These are phyloP conservation scores for Oncorhynchus tshawytscha DNA, from an alignment of 2,113 vertebrate genomes.

Conservation along the genomic window DNA sequence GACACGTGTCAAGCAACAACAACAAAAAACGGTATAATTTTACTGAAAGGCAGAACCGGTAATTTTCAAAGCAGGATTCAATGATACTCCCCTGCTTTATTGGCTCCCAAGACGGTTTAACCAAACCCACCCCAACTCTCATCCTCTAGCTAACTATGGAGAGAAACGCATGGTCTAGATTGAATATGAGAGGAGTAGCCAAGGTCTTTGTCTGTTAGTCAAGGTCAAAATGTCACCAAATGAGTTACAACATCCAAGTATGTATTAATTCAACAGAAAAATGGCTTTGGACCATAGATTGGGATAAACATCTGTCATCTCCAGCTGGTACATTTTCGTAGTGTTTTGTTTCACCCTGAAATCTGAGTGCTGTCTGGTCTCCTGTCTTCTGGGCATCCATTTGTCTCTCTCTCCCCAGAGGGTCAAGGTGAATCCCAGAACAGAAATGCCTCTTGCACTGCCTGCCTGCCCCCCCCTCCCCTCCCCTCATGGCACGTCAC, in stretches of 20 bases:
- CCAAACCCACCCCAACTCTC: too few relatives aligned
- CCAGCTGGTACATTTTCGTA: not conserved
- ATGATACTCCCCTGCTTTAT: constrained; percentile 18
- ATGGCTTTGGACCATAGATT: not conserved
- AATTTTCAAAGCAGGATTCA: constrained; percentile 31
- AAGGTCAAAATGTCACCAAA: not conserved
- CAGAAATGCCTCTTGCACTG: not conserved
- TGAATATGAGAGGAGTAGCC: not conserved
- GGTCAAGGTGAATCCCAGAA: not conserved
- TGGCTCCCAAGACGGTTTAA: constrained; percentile 23
- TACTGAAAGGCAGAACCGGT: constrained; percentile 27
- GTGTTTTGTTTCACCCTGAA: not conserved
- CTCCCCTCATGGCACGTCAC: constrained; percentile 77
- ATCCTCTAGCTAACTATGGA: not conserved
- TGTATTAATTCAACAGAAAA: not conserved
- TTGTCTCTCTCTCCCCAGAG: not conserved
- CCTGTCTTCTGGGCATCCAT: not conserved
- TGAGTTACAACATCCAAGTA: not conserved
- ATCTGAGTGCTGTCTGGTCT: not conserved
- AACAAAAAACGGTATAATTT: constrained; percentile 6
- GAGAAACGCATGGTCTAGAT: not conserved
- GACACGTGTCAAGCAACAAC: not conserved
- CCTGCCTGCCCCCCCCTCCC: too few relatives aligned
- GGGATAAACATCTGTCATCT: not conserved
- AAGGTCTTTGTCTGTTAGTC: not conserved